Base-by-base conservation (phyloP, 2,797 vertebrate species). In the Numenius phaeopus region DNA sequence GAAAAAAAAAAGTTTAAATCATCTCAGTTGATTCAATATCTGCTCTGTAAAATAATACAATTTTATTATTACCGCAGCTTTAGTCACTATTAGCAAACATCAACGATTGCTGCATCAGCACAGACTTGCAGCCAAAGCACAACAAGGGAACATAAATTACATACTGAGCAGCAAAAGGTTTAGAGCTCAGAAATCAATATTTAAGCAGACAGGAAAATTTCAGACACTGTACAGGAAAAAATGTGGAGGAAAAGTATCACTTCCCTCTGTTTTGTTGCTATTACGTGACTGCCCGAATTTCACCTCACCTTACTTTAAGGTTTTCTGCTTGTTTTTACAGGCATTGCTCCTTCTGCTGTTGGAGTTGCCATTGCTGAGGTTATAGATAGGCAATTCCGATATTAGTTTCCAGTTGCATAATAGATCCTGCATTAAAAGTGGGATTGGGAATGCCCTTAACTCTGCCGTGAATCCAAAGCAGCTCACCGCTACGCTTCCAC, bases 101-200 rank as follows among this genome's bases (percentile, higher is more conserved):
- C 72, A 89, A 5, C n/a, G 44, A 90, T 10, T 70, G 72, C 94
- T 92, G 29, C 69, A 90, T 82, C 86, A 96, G 90, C 93, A 94
- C 0, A 1, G 67, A 84, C 80, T 64, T 81, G 58, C 50, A 88
- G 87, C 65, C 89, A 87, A 89, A 87, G 37, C 66, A 96, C 92
- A 89, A 83, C 23, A 88, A 84, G 39, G 47, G 39, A 88, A 71
- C 42, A 73, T 69, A 96, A 90, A 92, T 88, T 94, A 92, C 64
- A 61, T 10, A 32, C 69, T 65, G 76, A 96, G 82, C 57, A 94
- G 69, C 50, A 91, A 85, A 96, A 96, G 39, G 14, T 37, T 42
- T 82, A 67, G 34, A 80, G 42, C 58, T 93, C 29, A 39, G 72
- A 94, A 97, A 96, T 96, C 89, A 80, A 85, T 97, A 94, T 71